These are phyloP conservation scores for Hedychridium roseum DNA, from an alignment of 2,888 invertebrate genomes.

Conservation along the genomic window DNA sequence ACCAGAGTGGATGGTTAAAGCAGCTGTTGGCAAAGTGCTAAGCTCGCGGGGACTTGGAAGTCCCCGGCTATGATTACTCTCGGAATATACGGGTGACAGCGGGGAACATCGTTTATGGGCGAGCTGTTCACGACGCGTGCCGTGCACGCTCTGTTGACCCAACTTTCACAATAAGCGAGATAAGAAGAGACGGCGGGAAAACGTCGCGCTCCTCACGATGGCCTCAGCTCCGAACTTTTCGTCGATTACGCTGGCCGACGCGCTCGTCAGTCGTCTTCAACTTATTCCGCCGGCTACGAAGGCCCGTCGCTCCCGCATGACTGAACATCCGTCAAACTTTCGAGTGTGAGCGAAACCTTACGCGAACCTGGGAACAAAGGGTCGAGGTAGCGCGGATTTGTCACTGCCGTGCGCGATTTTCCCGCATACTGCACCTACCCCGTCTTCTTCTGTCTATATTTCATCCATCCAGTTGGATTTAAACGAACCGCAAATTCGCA, in stretches of 20 bases:
- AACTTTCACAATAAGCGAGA: constrained; percentile 25
- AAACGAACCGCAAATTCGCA: no score
- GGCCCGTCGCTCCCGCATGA: constrained; percentile 19
- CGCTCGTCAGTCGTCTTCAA: constrained; percentile 20
- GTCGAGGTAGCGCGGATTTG: no score
- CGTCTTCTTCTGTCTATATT: no score
- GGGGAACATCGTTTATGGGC: background rate
- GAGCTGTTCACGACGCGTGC: background rate
- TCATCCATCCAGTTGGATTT: no score
- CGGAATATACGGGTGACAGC: background rate
- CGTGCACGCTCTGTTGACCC: constrained; percentile 20
- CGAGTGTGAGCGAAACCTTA: constrained; percentile 15
- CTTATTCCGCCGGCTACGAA: constrained; percentile 11
- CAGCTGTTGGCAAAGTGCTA: no score
- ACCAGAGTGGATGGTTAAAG: no score
- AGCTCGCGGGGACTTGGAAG: no score
- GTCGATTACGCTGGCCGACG: constrained; percentile 8
- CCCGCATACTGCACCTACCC: no score
- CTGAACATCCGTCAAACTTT: constrained; percentile 24
- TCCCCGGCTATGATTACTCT: no score
- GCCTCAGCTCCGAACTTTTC: constrained; percentile 17
- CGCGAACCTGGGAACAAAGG: constrained; percentile 19
- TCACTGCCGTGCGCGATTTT: no score
- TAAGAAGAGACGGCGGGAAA: constrained; percentile 22
- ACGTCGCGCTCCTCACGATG: constrained; percentile 8